A percentile compares a stretch with the other conserved stretches of the same genome.
Evolutionary conservation across 2,113 vertebrate species (phyloP).

Genomic region (Smithornis capensis): DNA sequence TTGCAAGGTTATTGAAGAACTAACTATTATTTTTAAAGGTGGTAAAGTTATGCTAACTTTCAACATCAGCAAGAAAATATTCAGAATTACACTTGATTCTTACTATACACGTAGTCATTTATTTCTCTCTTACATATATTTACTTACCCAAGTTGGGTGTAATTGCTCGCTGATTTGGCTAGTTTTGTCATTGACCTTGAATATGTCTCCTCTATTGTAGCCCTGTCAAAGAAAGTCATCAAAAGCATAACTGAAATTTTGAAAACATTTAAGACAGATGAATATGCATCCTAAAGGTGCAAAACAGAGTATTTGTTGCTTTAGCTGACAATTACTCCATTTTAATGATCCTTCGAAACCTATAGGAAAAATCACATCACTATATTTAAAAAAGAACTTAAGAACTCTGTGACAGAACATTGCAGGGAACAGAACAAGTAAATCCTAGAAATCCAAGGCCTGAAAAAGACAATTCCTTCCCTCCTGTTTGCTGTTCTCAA

Average conservation of each 20-base stretch:
- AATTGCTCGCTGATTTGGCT: constrained; percentile 93
- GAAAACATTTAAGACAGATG: not conserved
- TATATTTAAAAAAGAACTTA: not conserved
- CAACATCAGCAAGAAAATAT: not conserved
- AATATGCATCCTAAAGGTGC: not conserved
- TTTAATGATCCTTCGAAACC: not conserved
- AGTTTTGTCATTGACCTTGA: constrained; percentile 97
- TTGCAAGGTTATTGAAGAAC: not conserved
- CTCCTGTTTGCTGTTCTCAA: not conserved
- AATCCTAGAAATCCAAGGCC: not conserved
- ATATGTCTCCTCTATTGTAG: constrained; percentile 92
- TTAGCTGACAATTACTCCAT: not conserved
- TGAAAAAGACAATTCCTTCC: not conserved
- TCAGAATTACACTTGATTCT: not conserved
- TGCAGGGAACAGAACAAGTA: not conserved
- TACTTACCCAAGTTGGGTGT: constrained; percentile 95
- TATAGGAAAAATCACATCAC: not conserved
- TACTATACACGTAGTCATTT: not conserved
- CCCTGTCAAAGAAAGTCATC: constrained; percentile 73
- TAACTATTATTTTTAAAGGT: not conserved
- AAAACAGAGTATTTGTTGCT: not conserved
- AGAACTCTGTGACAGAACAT: not conserved
- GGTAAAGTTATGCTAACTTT: not conserved
- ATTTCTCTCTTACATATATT: not conserved
- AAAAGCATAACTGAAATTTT: not conserved